Base-by-base conservation (phyloP, 2,888 invertebrate species). In the Encarsia formosa region DNA sequence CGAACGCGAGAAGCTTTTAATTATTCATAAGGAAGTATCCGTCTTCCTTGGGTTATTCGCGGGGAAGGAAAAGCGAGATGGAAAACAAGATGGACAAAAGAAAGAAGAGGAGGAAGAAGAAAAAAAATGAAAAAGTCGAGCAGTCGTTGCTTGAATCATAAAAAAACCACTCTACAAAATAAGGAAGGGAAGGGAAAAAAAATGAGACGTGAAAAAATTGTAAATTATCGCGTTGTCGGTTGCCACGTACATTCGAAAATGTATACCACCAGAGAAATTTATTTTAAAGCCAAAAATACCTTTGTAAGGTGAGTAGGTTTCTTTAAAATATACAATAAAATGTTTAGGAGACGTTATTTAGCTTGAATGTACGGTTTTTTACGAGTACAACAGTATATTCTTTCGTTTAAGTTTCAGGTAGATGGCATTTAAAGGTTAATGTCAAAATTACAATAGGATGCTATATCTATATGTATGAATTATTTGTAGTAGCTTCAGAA, bases 1-100 rank as follows among this genome's bases (percentile, higher is more conserved):
- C 44, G 23, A 4, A 8, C 34, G 15, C 23, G 16, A 24, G 46
- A 47, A 39, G 52, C 43, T 44, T 52, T 52, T 52, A 52, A 52
- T 52, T 52, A 52, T 52, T 52, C 52, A 52, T 52, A 52, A 52
- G 44, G 29, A 48, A 44, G 35, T 52, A 44, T 52, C 40, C 48
- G 35, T 48, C 40, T 43, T 29, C 44, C 48, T 43, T 52, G 34
- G 52, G 4, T n/a, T 31, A 22, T 5, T n/a, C 16, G 37, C 35
- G 19, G 41, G n/a, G 19, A n/a, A n/a, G 26, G 19, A 37, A 11
- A 26, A 26, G 23, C 2, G 50, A 35, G 32, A 39, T 42, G 41
- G 39, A 43, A 51, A 34, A 50, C 39, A 46, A 29, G n/a, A 40
- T 13, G 34, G 50, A 32, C 46, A 34, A 31, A n/a, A n/a, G 29